A percentile compares a stretch with the other conserved stretches of the same genome.
phyloP scores from a whole-genome alignment of 2,888 invertebrate species.

The Apotomis capreana region DNA sequence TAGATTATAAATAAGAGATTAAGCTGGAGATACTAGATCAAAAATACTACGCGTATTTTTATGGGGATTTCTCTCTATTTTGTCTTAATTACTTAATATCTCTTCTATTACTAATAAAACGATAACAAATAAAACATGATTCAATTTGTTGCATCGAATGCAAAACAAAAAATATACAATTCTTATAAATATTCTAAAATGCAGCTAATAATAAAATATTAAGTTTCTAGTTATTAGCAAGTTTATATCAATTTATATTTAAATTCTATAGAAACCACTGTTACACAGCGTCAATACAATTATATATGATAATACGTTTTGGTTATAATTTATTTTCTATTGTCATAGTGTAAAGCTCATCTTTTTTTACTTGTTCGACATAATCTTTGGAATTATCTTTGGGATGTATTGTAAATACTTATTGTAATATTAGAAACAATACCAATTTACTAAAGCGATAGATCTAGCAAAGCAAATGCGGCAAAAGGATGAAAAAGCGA shows the following conservation, averaged over 20 bases:
- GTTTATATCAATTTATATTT: conserved; percentile 39
- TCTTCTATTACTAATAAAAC: not conserved
- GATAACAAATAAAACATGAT: not conserved
- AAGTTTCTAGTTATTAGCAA: conserved; percentile 33
- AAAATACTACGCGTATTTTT: not conserved
- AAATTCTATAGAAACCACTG: conserved; percentile 51
- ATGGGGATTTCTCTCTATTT: conserved; percentile 17
- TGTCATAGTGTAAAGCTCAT: conserved; percentile 75
- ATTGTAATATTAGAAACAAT: too few species aligned
- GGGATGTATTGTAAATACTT: conserved; percentile 55
- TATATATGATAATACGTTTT: conserved; percentile 44
- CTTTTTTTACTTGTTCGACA: conserved; percentile 45
- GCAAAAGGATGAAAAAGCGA: too few species aligned
- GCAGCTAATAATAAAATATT: conserved; percentile 18
- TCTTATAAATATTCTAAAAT: conserved; percentile 24
- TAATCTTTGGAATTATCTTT: conserved; percentile 65
- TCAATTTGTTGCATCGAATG: conserved; percentile 25
- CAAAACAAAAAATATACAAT: not conserved
- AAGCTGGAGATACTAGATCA: not conserved
- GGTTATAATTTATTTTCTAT: conserved; percentile 62
- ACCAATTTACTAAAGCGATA: too few species aligned
- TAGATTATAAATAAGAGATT: conserved; percentile 29
- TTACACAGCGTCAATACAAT: conserved; percentile 57
- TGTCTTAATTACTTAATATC: not conserved
- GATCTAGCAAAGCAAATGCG: too few species aligned